phyloP scores from a whole-genome alignment of 35 echinoderm and acorn worm genomes.

The Holothuria glaberrima region DNA sequence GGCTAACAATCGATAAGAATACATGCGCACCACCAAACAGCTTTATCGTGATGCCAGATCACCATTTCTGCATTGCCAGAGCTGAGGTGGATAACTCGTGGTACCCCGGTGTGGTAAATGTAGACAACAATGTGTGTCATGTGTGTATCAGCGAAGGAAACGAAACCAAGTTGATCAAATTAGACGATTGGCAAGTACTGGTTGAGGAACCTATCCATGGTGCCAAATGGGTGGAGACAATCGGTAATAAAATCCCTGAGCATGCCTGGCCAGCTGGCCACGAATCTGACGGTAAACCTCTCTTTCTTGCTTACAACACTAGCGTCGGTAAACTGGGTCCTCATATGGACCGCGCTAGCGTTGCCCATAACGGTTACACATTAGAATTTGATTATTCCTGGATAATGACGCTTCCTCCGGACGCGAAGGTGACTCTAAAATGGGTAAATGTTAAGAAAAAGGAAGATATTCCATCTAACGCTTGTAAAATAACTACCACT shows the following conservation, averaged over 20 bases:
- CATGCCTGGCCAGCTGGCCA: slow-evolving; percentile 47
- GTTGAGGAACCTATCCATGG: slow-evolving; percentile 19
- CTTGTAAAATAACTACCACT: slow-evolving; percentile 40
- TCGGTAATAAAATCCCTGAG: slow-evolving; percentile 38
- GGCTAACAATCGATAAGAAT: slow-evolving; percentile 39
- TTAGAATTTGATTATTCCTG: slow-evolving; percentile 31
- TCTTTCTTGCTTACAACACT: slow-evolving; percentile 46
- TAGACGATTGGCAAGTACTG: slow-evolving; percentile 47
- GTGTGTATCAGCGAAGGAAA: slow-evolving; percentile 29
- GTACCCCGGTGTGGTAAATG: slow-evolving; percentile 31
- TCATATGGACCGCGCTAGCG: neutral
- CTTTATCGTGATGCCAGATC: slow-evolving; percentile 41
- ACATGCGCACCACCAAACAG: slow-evolving; percentile 45
- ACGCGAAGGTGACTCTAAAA: slow-evolving; percentile 24
- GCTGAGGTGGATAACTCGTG: neutral
- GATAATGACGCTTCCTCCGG: slow-evolving; percentile 22
- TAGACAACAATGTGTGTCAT: slow-evolving; percentile 43
- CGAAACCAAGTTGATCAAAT: slow-evolving; percentile 25
- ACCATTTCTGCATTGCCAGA: slow-evolving; percentile 42
- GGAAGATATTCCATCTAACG: neutral
- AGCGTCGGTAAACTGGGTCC: slow-evolving; percentile 35
- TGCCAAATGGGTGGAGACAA: slow-evolving; percentile 46
- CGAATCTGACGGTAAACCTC: slow-evolving; percentile 18
- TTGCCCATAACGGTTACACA: slow-evolving; percentile 35
- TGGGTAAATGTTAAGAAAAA: slow-evolving; percentile 38